phyloP scores from a whole-genome alignment of 2,888 invertebrate species.

The Volucella zonaria region DNA sequence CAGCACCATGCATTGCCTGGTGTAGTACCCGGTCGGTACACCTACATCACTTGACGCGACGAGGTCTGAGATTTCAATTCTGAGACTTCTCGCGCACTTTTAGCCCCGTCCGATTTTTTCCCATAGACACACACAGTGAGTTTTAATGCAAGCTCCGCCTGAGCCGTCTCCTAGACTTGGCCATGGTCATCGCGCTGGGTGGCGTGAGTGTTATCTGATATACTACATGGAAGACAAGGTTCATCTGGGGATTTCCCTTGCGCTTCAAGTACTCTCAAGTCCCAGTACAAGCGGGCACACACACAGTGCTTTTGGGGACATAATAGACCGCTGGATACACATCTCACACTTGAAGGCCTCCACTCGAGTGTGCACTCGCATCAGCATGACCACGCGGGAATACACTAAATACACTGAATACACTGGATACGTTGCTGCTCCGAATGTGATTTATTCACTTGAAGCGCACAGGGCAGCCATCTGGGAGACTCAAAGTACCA shows the following conservation, averaged over 20 bases:
- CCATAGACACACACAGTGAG: constrained; percentile 42
- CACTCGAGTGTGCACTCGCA: constrained; percentile 54
- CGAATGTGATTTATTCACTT: constrained; percentile 73
- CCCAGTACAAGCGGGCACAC: constrained; percentile 34
- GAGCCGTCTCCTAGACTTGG: constrained; percentile 48
- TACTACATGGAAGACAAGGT: constrained; percentile 53
- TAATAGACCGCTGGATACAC: constrained; percentile 52
- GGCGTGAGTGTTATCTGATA: constrained; percentile 73
- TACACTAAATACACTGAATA: constrained; percentile 12
- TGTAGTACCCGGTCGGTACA: constrained; percentile 38
- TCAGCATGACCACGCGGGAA: constrained; percentile 68
- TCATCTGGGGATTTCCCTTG: constrained; percentile 71
- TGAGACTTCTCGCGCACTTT: constrained; percentile 58
- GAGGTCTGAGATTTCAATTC: constrained; percentile 72
- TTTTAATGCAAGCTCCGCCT: constrained; percentile 38
- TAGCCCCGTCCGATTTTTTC: constrained; percentile 41
- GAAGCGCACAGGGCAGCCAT: constrained; percentile 67
- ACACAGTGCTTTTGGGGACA: constrained; percentile 66
- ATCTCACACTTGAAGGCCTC: constrained; percentile 69
- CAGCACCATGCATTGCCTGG: constrained; percentile 65
- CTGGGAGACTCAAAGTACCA: constrained; percentile 67
- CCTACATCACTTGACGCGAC: constrained; percentile 54
- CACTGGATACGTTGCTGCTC: constrained; percentile 4
- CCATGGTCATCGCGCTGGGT: constrained; percentile 68
- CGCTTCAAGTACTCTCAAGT: constrained; percentile 58